Evolutionary conservation across 2,113 vertebrate genomes (phyloP).

Genomic region (Labeo rohita): DNA sequence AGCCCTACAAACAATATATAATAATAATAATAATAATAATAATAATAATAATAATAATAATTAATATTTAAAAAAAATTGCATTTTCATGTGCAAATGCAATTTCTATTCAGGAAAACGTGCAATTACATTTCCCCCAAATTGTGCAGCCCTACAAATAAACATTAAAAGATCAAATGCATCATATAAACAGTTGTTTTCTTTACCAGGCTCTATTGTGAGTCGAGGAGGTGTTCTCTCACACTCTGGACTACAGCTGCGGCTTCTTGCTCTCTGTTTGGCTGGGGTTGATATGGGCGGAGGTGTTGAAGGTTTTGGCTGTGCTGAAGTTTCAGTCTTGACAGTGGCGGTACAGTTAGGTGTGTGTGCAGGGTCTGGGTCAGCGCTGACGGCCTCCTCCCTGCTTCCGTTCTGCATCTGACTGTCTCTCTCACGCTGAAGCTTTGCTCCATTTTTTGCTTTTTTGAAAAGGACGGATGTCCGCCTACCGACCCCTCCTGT

Average conservation of each 20-base stretch:
- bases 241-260: conserved; percentile 73
- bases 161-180: not conserved
- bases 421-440: conserved; percentile 82
- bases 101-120: not conserved
- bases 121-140: not conserved
- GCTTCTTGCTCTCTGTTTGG: conserved; percentile 58
- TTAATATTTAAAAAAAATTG: too few species aligned
- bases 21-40: too few species aligned
- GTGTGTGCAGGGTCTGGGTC: conserved; percentile 43
- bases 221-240: conserved; percentile 76
- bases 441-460: conserved; percentile 91
- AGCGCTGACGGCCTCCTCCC: conserved; percentile 64
- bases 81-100: not conserved
- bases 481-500: conserved; percentile 83
- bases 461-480: conserved; percentile 91
- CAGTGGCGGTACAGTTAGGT: conserved; percentile 64
- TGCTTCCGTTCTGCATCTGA: conserved; percentile 80
- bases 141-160: not conserved
- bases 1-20: too few species aligned
- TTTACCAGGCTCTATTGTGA: conserved; percentile 80
- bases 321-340: conserved; percentile 57
- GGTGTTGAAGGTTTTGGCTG: conserved; percentile 66
- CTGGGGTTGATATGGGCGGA: conserved; percentile 61
- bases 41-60: too few species aligned
- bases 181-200: not conserved